Base-by-base conservation (phyloP, 2,113 vertebrate species). In the Tragelaphus buxtoni region DNA sequence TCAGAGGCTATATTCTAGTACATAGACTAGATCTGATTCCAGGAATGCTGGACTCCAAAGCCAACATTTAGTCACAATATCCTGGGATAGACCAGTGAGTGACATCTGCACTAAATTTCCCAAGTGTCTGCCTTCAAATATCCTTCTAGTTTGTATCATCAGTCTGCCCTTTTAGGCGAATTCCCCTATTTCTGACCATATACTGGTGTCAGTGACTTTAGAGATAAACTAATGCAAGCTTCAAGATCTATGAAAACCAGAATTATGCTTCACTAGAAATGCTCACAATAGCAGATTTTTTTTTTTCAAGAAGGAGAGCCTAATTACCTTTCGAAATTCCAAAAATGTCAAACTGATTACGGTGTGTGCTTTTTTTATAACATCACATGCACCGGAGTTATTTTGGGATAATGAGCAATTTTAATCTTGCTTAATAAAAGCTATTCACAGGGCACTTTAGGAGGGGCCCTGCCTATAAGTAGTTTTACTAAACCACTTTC, bases 321-420 rank as follows among this genome's bases (percentile, higher is more conserved):
- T 98, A 98, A 98, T 98, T 98, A 98, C 97, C 97, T 98, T 98
- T 97, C 98, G 96, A 98, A 98, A 98, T 98, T 98, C 96, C 82
- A 98, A 98, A 98, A 98, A 98, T 98, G 90, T 98, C 93, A 98
- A 96, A 97, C 91, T 98, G 97, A 98, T 98, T 98, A 96, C 92
- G 98, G 96, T 98, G 96, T 98, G 72, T 97, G 98, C 97, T 98
- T 98, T 98, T 98, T 97, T 97, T 98, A 98, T 97, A 98, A 97
- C 97, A 98, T 98, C 97, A 97, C 97, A 98, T 98, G 96, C 96
- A 97, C 97, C 53, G 4, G 97, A 98, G 97, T 97, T 99, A 98
- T 99, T 99, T 98, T 98, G 97, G 97, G 98, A 98, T 98, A 98
- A 98, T 98, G 97, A 99, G 97, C 96, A 98, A 98, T 98, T 98